Percentiles rank a stretch among this genome's conserved stretches.
phyloP scores from a whole-genome alignment of 2,888 invertebrate species.

The Petrolisthes cinctipes region DNA sequence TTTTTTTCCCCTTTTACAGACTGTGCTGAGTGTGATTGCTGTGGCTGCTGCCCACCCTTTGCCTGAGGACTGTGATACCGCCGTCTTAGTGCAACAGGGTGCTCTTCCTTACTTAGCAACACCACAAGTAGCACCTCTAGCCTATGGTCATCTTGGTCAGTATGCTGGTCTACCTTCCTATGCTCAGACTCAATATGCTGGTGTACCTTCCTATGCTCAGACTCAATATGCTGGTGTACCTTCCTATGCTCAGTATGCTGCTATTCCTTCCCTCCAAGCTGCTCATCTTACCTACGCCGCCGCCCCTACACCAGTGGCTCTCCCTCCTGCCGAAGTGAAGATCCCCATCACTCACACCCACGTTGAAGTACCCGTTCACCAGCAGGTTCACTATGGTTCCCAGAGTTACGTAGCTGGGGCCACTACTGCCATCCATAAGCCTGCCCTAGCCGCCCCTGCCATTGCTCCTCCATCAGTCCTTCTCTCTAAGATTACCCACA shows the following conservation, averaged over 20 bases:
- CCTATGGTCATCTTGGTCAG: neutral
- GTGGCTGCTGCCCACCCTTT: slow-evolving; percentile 29
- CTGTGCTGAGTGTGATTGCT: slow-evolving; percentile 43
- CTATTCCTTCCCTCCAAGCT: neutral
- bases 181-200: neutral
- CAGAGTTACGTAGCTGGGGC: slow-evolving; percentile 54
- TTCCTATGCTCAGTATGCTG: neutral
- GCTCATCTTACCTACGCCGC: slow-evolving; percentile 35
- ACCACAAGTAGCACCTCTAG: neutral
- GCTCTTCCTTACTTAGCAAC: neutral
- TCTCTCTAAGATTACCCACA: slow-evolving; percentile 53
- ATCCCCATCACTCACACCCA: slow-evolving; percentile 54
- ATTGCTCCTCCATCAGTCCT: slow-evolving; percentile 58
- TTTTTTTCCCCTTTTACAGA: neutral
- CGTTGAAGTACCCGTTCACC: slow-evolving; percentile 59
- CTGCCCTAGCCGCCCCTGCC: slow-evolving; percentile 58
- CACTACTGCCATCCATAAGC: slow-evolving; percentile 62
- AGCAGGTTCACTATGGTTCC: slow-evolving; percentile 61
- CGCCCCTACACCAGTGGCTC: slow-evolving; percentile 38
- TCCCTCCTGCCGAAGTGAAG: slow-evolving; percentile 45
- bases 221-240: neutral
- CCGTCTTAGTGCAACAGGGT: neutral
- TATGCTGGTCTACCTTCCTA: neutral
- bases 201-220: neutral
- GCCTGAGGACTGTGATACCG: slow-evolving; percentile 9